phyloP scores from a whole-genome alignment of 2,113 vertebrate genomes.

The Australoheros scitulus region DNA sequence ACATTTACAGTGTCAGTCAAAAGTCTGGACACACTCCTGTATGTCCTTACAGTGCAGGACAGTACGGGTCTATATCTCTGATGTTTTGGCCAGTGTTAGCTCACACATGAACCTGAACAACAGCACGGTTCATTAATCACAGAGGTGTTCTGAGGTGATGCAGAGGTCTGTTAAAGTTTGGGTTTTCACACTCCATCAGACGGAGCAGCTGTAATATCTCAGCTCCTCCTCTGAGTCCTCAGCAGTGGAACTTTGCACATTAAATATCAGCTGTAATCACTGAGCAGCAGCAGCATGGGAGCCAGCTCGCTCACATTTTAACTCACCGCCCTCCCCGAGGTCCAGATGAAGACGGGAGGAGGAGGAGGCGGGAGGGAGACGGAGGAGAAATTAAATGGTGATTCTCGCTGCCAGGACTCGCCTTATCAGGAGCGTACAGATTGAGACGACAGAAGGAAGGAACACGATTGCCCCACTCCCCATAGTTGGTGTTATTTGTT shows the following conservation, averaged over 20 bases:
- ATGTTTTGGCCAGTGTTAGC: not conserved
- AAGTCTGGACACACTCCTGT: too few relatives aligned
- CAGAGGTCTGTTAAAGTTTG: not conserved
- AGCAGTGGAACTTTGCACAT: slow-evolving; percentile 8
- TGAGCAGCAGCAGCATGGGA: slow-evolving; percentile 15
- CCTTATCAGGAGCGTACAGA: slow-evolving; percentile 57
- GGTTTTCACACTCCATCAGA: not conserved
- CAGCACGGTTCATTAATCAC: not conserved
- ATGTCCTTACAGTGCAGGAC: not conserved
- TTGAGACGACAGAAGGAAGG: slow-evolving; percentile 27
- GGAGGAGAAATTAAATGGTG: slow-evolving; percentile 24
- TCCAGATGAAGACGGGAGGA: slow-evolving; percentile 11
- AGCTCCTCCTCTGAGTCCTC: not conserved
- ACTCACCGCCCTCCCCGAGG: slow-evolving; percentile 3
- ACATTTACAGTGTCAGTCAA: too few relatives aligned
- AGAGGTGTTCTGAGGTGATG: not conserved
- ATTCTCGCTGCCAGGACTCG: slow-evolving; percentile 38
- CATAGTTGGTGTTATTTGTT: slow-evolving; percentile 23
- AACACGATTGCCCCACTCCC: not conserved
- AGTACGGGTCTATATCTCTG: not conserved
- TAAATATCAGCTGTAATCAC: slow-evolving; percentile 1
- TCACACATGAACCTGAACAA: not conserved
- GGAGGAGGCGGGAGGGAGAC: not conserved
- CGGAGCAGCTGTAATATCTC: not conserved
- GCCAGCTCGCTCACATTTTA: slow-evolving; percentile 9